These are phyloP conservation scores for Elachura formosa DNA, from an alignment of 2,113 vertebrate genomes.

Conservation along the genomic window DNA sequence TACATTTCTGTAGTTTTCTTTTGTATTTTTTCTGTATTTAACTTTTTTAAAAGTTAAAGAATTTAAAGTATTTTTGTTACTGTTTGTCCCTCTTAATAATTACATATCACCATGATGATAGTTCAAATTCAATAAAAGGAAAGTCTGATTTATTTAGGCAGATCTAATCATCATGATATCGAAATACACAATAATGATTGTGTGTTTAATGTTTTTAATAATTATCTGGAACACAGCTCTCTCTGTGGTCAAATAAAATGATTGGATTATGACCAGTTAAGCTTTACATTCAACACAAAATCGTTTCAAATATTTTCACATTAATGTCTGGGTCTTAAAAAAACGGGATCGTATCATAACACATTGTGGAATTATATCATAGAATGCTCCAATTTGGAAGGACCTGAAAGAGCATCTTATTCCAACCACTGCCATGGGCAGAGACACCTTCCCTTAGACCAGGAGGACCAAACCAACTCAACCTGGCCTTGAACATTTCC, in stretches of 20 bases:
- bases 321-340: background rate
- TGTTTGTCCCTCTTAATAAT: background rate
- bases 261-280: background rate
- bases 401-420: background rate
- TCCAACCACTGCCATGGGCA: background rate
- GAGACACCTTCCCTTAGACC: background rate
- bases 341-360: background rate
- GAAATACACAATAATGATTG: background rate
- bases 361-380: background rate
- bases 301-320: background rate
- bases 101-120: background rate
- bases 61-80: background rate
- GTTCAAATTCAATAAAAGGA: background rate
- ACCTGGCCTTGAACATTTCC: rapidly evolving
- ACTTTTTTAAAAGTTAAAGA: too few species aligned
- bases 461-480: background rate
- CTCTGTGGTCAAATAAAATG: background rate
- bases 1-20: background rate
- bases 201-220: background rate
- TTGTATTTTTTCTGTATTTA: background rate
- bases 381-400: background rate
- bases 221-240: background rate
- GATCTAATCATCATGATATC: background rate
- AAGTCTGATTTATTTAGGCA: background rate
- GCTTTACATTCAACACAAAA: background rate